Percentiles rank a stretch among this genome's conserved stretches.
Evolutionary conservation across 2,797 vertebrate species (phyloP).

Genomic region (Jordanella pulchra): DNA sequence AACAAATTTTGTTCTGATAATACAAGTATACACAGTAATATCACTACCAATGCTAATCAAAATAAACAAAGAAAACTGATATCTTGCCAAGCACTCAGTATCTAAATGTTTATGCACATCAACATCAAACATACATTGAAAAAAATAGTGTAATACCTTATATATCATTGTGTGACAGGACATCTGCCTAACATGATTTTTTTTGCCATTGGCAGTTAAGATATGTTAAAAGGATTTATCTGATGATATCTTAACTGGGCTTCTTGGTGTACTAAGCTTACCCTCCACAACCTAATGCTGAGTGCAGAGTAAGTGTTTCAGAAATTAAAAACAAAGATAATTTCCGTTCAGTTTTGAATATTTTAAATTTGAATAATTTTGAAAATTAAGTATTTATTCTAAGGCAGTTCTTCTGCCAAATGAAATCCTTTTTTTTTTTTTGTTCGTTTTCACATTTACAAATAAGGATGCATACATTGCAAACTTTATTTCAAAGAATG

Average conservation of each 20-base stretch:
- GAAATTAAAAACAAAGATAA: neutral
- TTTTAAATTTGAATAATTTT: neutral
- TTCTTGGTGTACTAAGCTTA: neutral
- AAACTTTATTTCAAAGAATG: neutral
- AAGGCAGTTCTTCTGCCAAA: neutral
- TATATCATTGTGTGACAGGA: neutral
- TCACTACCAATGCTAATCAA: no score
- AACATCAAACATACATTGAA: no score
- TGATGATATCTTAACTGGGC: neutral
- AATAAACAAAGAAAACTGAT: no score
- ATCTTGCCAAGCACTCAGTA: no score
- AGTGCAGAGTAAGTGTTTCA: no score
- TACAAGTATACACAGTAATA: no score
- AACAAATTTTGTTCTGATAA: no score
- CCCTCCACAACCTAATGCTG: neutral
- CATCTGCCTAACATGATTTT: neutral
- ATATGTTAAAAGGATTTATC: neutral
- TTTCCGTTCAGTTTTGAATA: neutral
- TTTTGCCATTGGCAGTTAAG: neutral
- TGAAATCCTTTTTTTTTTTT: neutral
- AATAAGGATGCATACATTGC: neutral
- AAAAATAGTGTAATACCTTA: neutral
- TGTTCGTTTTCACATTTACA: neutral
- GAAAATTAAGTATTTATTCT: neutral
- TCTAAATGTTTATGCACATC: no score